Evolutionary conservation across 2,888 invertebrate genomes (phyloP), one percentile per base, ranked within the genome.

Genomic region (Vandiemenella viatica): DNA sequence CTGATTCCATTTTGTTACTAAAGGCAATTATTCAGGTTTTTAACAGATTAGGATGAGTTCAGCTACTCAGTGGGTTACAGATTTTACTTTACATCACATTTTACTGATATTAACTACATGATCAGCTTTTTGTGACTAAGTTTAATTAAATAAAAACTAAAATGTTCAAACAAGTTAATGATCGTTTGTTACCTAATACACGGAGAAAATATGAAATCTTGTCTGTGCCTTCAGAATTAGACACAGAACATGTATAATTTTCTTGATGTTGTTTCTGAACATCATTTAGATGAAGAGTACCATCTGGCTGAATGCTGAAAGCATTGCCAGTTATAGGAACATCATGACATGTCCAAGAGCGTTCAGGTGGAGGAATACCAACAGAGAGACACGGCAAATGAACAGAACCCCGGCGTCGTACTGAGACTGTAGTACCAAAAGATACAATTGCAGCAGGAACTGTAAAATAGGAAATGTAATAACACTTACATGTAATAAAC

Each of bases 171-270:
- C n/a, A n/a, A n/a, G n/a, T n/a, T n/a, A n/a, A n/a, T n/a, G n/a
- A n/a, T n/a, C 44, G 22, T 17, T 43, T 37, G 48, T 55, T 54
- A 61, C 64, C 61, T 51, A 61, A 57, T 2, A 66, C 61, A 42
- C 57, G 57, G 13, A 65, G 50, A 18, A 55, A 52, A 50, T 63
- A 63, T 2, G 59, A 58, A 16, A 64, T 63, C 21, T 60, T 58
- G 50, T 65, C 61, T 7, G 60, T 57, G 4, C 64, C 63, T 41
- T 60, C 56, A 15, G 58, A 57, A 51, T 65, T 65, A 42, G 58
- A 55, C 4, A 62, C 61, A 16, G 59, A 52, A 49, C 65, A 66
- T 1, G 62, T 63, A 53, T 63, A 66, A 54, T 65, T 66, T 5
- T 62, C 62, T 23, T 60, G 59, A 49, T 65, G 62, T 13, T 52